Evolutionary conservation across 2,797 vertebrate species (phyloP).

Genomic region (Pangasius larnaudii): DNA sequence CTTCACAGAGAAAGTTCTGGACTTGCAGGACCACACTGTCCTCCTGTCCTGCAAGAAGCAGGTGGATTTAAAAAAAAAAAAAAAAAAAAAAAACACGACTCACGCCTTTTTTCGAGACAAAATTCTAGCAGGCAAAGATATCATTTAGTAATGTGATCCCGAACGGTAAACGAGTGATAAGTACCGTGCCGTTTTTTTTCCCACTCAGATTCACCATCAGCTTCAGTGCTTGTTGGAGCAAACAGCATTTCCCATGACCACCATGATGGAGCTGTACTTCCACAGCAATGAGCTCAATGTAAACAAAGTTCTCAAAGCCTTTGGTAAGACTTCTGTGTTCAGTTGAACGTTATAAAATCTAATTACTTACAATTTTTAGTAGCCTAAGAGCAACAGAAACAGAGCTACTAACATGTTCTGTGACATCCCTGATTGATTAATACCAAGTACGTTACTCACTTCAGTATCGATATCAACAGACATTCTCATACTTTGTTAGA

Average conservation of each 20-base stretch:
- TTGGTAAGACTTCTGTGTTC: constrained; percentile 9
- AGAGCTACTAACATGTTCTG: too few relatives aligned
- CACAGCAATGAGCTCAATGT: not conserved
- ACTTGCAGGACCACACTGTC: not conserved
- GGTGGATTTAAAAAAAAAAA: constrained; percentile 26
- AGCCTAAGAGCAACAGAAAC: not conserved
- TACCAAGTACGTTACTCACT: too few relatives aligned
- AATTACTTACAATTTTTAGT: too few relatives aligned
- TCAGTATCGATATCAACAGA: too few relatives aligned
- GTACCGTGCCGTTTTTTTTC: not conserved
- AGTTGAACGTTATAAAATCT: too few relatives aligned
- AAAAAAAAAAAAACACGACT: too few relatives aligned
- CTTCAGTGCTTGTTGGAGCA: constrained; percentile 30
- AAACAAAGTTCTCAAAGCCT: constrained; percentile 6
- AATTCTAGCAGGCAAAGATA: not conserved
- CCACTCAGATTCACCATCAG: constrained; percentile 40
- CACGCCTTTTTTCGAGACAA: not conserved
- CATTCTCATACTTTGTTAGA: too few relatives aligned
- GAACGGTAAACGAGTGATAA: not conserved
- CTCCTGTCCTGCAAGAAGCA: constrained; percentile 41
- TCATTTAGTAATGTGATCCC: not conserved
- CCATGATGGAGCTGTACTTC: constrained; percentile 31
- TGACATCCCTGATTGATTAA: too few relatives aligned
- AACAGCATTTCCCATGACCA: not conserved
- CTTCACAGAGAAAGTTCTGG: constrained; percentile 39